phyloP scores from a whole-genome alignment of 2,888 invertebrate genomes.

The Pyralis farinalis region DNA sequence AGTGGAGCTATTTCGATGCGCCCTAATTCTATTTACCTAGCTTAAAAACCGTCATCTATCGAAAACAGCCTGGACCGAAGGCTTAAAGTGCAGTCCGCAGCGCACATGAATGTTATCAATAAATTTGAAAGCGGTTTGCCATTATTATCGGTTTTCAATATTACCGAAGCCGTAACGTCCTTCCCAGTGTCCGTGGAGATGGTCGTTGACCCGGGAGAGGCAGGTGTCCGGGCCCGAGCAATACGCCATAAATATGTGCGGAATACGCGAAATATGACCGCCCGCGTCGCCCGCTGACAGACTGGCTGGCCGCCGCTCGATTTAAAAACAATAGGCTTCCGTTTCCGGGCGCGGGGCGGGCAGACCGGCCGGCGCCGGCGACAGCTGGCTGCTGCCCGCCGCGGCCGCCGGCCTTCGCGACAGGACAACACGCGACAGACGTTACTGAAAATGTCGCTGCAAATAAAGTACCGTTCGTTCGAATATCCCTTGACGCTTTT shows the following conservation, averaged over 20 bases:
- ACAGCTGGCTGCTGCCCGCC: not conserved
- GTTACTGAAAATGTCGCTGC: no score
- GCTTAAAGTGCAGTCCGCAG: no score
- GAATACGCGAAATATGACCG: constrained; percentile 18
- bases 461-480: no score
- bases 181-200: not conserved
- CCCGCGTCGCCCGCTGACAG: constrained; percentile 17
- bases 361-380: constrained; percentile 43
- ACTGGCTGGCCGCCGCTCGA: constrained; percentile 18
- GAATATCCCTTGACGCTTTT: no score
- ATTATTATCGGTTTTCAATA: no score
- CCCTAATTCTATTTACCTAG: no score
- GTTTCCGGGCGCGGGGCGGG: constrained; percentile 33
- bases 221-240: constrained; percentile 24
- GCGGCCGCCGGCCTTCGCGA: not conserved
- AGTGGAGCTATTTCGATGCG: no score
- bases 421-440: not conserved
- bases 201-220: constrained; percentile 13
- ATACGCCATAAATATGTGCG: constrained; percentile 24
- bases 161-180: not conserved
- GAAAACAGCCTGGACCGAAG: no score
- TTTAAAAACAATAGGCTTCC: constrained; percentile 51
- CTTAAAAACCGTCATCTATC: no score
- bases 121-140: no score
- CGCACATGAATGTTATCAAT: no score